phyloP scores from a whole-genome alignment of 2,797 vertebrate genomes.

The Podarcis lilfordi region DNA sequence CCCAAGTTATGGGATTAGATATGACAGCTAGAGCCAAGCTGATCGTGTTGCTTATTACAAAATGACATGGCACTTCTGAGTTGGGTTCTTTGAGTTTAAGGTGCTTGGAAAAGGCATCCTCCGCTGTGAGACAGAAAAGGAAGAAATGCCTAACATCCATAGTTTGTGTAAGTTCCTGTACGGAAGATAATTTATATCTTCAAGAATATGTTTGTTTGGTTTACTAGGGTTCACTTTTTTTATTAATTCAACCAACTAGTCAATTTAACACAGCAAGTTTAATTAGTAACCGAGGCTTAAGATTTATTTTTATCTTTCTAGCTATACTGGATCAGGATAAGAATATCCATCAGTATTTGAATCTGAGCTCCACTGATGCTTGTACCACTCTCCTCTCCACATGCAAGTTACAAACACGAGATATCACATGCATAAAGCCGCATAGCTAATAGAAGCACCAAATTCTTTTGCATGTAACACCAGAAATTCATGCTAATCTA shows the following conservation, averaged over 20 bases:
- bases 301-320: neutral
- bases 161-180: neutral
- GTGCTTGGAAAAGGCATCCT: neutral
- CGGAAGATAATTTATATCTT: neutral
- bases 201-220: neutral
- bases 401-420: neutral
- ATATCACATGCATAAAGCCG: neutral
- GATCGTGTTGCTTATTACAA: neutral
- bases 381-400: neutral
- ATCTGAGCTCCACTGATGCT: neutral
- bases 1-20: neutral
- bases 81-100: neutral
- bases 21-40: slow-evolving; percentile 41
- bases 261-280: too few species aligned
- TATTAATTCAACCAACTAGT: neutral
- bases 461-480: neutral
- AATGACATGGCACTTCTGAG: neutral
- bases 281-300: neutral
- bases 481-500: neutral
- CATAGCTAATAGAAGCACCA: neutral
- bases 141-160: neutral
- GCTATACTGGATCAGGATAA: neutral
- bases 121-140: neutral
- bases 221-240: too few species aligned
- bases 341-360: neutral